Conservation (phyloP, 2,888 invertebrate genomes). For the Hyppa rectilinea region DNA sequence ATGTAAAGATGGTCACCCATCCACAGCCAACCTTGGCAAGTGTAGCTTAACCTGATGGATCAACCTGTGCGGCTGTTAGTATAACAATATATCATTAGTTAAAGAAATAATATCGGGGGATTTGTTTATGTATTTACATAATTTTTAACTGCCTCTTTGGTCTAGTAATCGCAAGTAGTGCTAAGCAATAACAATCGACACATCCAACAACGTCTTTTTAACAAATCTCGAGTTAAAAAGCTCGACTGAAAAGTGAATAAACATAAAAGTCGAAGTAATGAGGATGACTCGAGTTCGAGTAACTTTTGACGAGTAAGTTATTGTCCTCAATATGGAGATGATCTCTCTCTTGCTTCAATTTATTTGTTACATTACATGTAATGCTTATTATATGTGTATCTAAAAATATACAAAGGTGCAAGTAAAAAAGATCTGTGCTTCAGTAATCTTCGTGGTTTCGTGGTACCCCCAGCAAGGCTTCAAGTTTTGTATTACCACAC, state of each 20-base stretch:
- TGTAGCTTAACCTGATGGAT: too few relatives aligned
- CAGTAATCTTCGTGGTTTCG: background rate
- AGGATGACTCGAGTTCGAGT: constrained; percentile 26
- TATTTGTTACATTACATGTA: background rate
- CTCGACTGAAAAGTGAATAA: constrained; percentile 32
- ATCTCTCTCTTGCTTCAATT: background rate
- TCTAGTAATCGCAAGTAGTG: too few relatives aligned
- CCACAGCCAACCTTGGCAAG: too few relatives aligned
- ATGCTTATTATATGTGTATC: background rate
- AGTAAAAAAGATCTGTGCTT: background rate
- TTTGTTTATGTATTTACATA: constrained; percentile 16
- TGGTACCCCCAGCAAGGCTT: background rate
- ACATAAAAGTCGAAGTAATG: constrained; percentile 49
- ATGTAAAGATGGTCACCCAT: too few relatives aligned
- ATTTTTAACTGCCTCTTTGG: too few relatives aligned
- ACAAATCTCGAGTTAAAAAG: constrained; percentile 16
- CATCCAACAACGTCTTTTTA: constrained; percentile 11
- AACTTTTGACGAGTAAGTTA: constrained; percentile 40
- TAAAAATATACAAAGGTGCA: background rate
- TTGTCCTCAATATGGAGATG: constrained; percentile 22
- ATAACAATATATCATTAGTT: background rate
- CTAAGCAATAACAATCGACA: too few relatives aligned
- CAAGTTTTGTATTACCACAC: background rate
- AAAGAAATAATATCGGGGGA: constrained; percentile 7
- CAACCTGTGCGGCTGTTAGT: too few relatives aligned